Evolutionary conservation across 2,888 invertebrate genomes (phyloP).

Genomic region (Adelognathus sp.): DNA sequence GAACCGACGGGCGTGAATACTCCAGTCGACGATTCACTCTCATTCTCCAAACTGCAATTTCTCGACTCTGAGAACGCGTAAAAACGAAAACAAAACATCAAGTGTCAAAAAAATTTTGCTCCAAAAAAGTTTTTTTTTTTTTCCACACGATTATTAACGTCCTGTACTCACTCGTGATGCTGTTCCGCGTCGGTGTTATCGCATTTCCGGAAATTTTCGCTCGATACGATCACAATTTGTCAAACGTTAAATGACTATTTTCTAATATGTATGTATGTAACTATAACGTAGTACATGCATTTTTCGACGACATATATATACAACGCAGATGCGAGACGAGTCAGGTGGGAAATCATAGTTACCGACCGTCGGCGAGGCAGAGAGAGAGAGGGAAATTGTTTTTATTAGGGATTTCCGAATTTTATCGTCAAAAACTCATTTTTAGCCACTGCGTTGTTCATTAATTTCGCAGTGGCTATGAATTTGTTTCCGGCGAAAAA

Average conservation of each 20-base stretch:
- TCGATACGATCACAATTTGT: not conserved
- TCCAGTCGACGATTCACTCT: not conserved
- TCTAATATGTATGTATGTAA: constrained; percentile 4
- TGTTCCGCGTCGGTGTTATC: not conserved
- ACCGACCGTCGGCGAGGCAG: not conserved
- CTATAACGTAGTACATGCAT: not conserved
- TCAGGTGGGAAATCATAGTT: not conserved
- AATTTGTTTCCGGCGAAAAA: too few relatives aligned
- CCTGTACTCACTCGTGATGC: not conserved
- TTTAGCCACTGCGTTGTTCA: too few relatives aligned
- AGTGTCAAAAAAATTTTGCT: not conserved
- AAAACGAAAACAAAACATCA: not conserved
- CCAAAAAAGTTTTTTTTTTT: not conserved
- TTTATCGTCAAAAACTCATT: too few relatives aligned
- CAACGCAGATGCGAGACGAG: not conserved
- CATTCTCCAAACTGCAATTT: not conserved
- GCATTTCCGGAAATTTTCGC: not conserved
- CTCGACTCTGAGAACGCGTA: not conserved
- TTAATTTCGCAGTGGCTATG: too few relatives aligned
- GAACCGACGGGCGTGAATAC: not conserved
- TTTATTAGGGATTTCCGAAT: too few relatives aligned
- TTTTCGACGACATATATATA: not conserved
- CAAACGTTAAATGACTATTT: not conserved
- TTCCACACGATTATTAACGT: not conserved
- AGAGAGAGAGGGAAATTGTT: too few relatives aligned